Base-by-base conservation (phyloP, 1,140 invertebrate genomes). In the Lethrus apterus region DNA sequence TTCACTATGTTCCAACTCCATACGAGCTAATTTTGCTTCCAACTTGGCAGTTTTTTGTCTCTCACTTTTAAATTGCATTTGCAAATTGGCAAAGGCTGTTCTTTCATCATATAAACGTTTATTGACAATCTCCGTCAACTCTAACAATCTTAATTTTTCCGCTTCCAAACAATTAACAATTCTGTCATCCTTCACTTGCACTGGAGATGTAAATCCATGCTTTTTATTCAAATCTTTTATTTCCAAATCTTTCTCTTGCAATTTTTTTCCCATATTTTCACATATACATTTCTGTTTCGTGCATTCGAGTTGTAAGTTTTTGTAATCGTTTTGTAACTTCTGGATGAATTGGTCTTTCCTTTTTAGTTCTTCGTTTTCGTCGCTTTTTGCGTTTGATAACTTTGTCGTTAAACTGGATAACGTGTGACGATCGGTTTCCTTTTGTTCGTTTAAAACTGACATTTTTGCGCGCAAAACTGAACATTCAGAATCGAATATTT, bases 401-500 rank as follows among this genome's bases (percentile, higher is more conserved):
- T 42, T 21, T 9, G 78, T 76, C 20, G 70, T 70, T 44, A 79
- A 66, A 36, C 70, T 70, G 31, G 70, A 68, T 29, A 79, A 74
- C 2, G 78, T 54, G n/a, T 42, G 15, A 23, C 40, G 17, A 20
- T 38, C 35, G 35, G 17, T 38, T 13, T 42, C 40, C n/a, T 42
- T 21, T 26, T 42, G 40, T 40, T 57, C 31, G 10, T 14, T 38
- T 13, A 50, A 44, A 32, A 48, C 19, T 13, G 23, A n/a, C 21
- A 75, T 66, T 50, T 73, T 75, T 15, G 66, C 11, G 26, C 43
- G 42, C 2, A 72, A 52, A 0, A 51, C 54, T 2, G 57, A 64
- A 2, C 68, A 50, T 44, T 80, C 77, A 34, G 70, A 71, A 54
- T 79, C 75, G 7, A 80, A 59, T 45, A 75, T 73, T 58, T 69